These are phyloP conservation scores for Phoxinus phoxinus DNA, from an alignment of 2,113 vertebrate genomes.

Conservation along the genomic window DNA sequence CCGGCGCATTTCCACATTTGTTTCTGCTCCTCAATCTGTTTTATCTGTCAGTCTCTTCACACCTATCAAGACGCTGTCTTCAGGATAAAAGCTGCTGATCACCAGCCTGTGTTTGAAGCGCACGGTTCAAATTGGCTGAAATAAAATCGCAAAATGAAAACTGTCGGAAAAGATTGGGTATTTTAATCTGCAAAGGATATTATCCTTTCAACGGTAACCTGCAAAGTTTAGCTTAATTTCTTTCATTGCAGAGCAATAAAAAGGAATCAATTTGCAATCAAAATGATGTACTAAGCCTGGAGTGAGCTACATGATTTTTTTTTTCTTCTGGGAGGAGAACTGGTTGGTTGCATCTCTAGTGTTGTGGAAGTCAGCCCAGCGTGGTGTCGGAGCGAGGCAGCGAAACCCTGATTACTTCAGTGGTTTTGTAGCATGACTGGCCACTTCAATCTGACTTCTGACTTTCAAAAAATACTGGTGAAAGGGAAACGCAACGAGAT, in stretches of 20 bases:
- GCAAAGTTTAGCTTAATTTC: not conserved
- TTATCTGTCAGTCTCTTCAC: slow-evolving; percentile 51
- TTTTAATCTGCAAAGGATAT: slow-evolving; percentile 16
- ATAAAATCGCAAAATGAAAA: slow-evolving; percentile 20
- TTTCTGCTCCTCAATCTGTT: slow-evolving; percentile 43
- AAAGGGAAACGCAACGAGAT: not conserved
- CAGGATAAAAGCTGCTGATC: slow-evolving; percentile 35
- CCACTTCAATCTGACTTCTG: not conserved
- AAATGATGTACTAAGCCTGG: slow-evolving; percentile 3
- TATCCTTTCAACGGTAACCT: not conserved
- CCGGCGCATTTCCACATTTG: slow-evolving; percentile 15
- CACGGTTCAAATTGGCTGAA: slow-evolving; percentile 25
- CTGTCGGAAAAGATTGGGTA: slow-evolving; percentile 6
- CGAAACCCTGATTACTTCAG: slow-evolving; percentile 10
- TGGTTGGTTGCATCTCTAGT: not conserved
- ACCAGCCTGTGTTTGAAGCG: not conserved
- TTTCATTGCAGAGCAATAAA: not conserved
- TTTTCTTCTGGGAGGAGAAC: not conserved
- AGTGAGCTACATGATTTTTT: not conserved
- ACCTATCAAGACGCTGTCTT: slow-evolving; percentile 39
- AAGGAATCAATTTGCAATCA: not conserved
- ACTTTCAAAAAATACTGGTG: not conserved
- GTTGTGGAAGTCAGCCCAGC: slow-evolving; percentile 23
- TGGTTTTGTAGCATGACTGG: slow-evolving; percentile 16
- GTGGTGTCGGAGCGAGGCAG: not conserved